Evolutionary conservation across 2,797 vertebrate species (phyloP), one percentile per base, ranked within the genome.

Genomic region (Chromobotia macracanthus): DNA sequence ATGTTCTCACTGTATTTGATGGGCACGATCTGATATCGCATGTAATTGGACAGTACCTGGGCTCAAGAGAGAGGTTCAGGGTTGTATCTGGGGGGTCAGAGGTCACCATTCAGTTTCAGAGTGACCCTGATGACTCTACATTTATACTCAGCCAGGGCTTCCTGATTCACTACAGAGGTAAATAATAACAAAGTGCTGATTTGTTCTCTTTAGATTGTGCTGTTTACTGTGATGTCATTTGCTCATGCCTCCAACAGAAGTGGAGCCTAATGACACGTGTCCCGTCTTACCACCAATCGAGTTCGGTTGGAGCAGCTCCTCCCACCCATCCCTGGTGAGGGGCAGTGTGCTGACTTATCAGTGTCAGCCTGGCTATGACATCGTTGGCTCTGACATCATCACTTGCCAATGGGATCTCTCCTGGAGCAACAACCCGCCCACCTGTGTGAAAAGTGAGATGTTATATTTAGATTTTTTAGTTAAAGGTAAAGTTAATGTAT

Each of bases 381-480:
- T 97, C 82, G 92, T 94, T 0, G 96, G 96, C 83, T 95, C 96
- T 5, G 96, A 97, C 90, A 96, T 97, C 81, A 95, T 97, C 85
- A 97, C 95, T 83, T 97, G 96, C 89, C 96, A 97, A 81, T 97
- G 96, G 96, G 96, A 97, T 88, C 91, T 97, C 51, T 95, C 95
- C 69, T 97, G 96, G 96, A 97, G 95, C 91, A 96, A 95, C 63
- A 93, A 88, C 63, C 96, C 96, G 0, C 96, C 96, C 0, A 95
- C 93, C 21, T 97, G 96, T 87, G 92, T 95, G 70, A 97, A 96
- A 90, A 94, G 96, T 97, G 82, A 93, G 92, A 56, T 8, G 19
- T 53, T 8, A n/a, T 44, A 44, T n/a, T 44, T 12, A 28, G 9
- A 23, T 18, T 61, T 25, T 68, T 69, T 53, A 18, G 51, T 53